These are phyloP conservation scores for Umimayanthus chanpuru DNA, from an alignment of 92 coral and sea anemone genomes.

Conservation along the genomic window DNA sequence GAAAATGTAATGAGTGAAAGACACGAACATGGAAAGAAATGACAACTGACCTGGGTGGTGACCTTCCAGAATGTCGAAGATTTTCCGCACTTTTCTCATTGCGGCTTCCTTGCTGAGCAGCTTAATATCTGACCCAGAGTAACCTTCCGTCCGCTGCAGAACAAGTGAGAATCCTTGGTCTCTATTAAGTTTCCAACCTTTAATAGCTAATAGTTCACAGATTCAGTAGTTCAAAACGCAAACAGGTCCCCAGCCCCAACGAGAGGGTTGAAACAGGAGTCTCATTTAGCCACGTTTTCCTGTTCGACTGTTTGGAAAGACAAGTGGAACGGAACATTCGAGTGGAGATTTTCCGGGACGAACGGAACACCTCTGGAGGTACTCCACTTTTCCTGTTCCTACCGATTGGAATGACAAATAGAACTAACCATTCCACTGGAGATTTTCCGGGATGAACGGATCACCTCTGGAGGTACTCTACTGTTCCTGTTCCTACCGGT, in stretches of 20 bases:
- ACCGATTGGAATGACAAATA: too few relatives aligned
- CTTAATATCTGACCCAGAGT: slow-evolving; percentile 96
- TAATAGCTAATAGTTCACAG: not conserved
- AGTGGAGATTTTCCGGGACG: too few relatives aligned
- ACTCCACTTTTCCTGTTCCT: too few relatives aligned
- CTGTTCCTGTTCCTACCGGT: too few relatives aligned
- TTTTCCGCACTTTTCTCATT: slow-evolving; percentile 95
- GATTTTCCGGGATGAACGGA: too few relatives aligned
- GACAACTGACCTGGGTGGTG: slow-evolving; percentile 70
- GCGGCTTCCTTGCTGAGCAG: slow-evolving; percentile 97
- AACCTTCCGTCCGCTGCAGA: slow-evolving; percentile 85
- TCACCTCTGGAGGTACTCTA: too few relatives aligned
- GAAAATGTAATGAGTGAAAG: not conserved
- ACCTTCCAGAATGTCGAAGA: slow-evolving; percentile 89
- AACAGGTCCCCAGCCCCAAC: not conserved
- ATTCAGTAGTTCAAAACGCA: not conserved
- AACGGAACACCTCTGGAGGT: too few relatives aligned
- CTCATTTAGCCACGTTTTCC: too few relatives aligned
- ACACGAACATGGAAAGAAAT: not conserved
- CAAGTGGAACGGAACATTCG: too few relatives aligned
- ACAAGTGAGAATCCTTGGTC: not conserved
- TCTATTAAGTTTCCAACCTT: not conserved
- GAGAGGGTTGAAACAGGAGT: not conserved
- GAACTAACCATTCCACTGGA: too few relatives aligned
- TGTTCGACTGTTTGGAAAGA: too few relatives aligned